Evolutionary conservation across 2,113 vertebrate genomes (phyloP).

Genomic region (Puffinus mauretanicus): DNA sequence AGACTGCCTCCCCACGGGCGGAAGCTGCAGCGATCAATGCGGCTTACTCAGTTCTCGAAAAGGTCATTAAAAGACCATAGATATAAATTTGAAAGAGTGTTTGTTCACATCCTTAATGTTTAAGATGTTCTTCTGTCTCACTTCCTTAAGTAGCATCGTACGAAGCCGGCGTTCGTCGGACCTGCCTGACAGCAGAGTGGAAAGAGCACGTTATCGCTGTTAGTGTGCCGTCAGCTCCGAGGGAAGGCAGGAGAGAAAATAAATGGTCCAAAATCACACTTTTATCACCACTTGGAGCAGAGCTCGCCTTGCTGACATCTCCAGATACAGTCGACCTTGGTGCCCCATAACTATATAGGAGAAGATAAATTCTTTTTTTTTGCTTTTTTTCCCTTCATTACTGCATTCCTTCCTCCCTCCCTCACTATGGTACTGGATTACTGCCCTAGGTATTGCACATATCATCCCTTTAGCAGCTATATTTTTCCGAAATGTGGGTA

Average conservation of each 20-base stretch:
- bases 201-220: background rate
- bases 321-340: background rate
- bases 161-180: accelerated
- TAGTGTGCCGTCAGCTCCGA: background rate
- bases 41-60: conserved; percentile 41
- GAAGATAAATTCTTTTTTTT: background rate
- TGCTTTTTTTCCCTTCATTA: background rate
- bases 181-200: background rate
- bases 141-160: background rate
- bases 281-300: background rate
- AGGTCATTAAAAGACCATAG: conserved; percentile 64
- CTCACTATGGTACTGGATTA: background rate
- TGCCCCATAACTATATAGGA: background rate
- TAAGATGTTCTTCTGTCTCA: conserved; percentile 27
- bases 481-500: background rate
- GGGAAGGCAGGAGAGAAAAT: background rate
- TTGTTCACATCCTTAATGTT: conserved; percentile 47
- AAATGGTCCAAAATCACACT: background rate
- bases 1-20: conserved; percentile 32
- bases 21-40: conserved; percentile 49
- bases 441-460: background rate
- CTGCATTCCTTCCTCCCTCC: background rate
- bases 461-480: background rate
- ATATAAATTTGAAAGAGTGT: conserved; percentile 46
- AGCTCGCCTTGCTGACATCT: background rate